Percentiles rank a stretch among this genome's conserved stretches.
Conservation (phyloP, 64 coral and sea anemone species). For the Montipora sp. region DNA sequence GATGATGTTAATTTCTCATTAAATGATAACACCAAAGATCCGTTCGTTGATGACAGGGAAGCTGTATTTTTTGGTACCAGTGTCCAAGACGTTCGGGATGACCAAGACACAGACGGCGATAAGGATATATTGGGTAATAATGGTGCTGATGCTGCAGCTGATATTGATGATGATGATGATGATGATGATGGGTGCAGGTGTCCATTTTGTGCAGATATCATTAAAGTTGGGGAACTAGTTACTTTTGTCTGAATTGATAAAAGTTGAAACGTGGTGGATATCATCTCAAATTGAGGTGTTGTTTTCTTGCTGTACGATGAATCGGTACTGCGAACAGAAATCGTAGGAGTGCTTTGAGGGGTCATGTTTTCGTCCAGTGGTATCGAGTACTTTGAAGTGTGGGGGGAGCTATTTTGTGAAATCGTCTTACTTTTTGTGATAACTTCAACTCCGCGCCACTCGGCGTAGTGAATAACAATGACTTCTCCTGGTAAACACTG, state of each 20-base stretch:
- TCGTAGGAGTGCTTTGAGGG: not conserved
- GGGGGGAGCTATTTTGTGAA: not conserved
- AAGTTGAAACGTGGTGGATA: too few relatives aligned
- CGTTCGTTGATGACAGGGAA: not conserved
- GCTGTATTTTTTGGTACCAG: not conserved
- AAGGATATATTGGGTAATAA: not conserved
- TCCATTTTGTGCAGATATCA: not conserved
- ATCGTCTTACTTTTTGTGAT: not conserved
- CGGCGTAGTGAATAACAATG: not conserved
- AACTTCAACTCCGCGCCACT: constrained; percentile 28
- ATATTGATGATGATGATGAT: not conserved
- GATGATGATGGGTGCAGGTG: not conserved
- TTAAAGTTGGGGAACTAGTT: not conserved
- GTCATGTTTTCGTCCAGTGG: not conserved
- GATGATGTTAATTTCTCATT: not conserved
- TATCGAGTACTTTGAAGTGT: not conserved
- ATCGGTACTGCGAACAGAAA: not conserved
- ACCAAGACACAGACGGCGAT: not conserved
- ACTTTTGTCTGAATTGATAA: too few relatives aligned
- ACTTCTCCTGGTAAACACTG: not conserved
- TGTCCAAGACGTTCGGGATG: not conserved
- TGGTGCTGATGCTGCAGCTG: not conserved
- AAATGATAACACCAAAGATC: too few relatives aligned
- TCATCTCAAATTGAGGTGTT: too few relatives aligned
- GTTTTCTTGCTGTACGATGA: too few relatives aligned